phyloP scores from a whole-genome alignment of 1,140 invertebrate genomes.

The Lamellibrachia luymesi region DNA sequence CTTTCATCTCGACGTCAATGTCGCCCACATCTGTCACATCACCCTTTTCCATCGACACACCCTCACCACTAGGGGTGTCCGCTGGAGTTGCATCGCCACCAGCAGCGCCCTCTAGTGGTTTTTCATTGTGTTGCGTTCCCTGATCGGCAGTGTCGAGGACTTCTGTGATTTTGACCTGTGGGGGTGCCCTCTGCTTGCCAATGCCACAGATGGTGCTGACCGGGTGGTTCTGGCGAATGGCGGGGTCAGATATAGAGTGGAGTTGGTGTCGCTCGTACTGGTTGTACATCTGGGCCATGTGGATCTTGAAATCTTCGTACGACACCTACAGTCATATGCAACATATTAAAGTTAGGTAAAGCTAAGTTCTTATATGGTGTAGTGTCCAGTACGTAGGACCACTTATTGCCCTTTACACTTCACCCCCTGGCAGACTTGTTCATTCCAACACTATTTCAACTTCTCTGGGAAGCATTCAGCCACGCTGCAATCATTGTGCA shows the following conservation, averaged over 20 bases:
- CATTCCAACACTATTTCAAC: too few relatives aligned
- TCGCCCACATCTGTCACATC: not conserved
- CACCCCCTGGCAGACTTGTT: too few relatives aligned
- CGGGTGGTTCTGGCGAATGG: slow-evolving; percentile 84
- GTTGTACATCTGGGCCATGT: slow-evolving; percentile 78
- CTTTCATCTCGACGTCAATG: slow-evolving; percentile 22
- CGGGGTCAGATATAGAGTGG: slow-evolving; percentile 91
- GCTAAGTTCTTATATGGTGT: too few relatives aligned
- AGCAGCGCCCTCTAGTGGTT: not conserved
- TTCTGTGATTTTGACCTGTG: slow-evolving; percentile 47
- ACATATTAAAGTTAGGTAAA: too few relatives aligned
- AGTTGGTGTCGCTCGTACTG: slow-evolving; percentile 90
- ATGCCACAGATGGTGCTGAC: slow-evolving; percentile 91
- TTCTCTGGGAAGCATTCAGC: too few relatives aligned
- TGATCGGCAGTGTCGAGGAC: slow-evolving; percentile 27
- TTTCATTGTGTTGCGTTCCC: slow-evolving; percentile 21
- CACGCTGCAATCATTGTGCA: too few relatives aligned
- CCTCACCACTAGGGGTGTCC: slow-evolving; percentile 23
- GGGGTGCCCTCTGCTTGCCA: slow-evolving; percentile 33
- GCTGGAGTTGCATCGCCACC: not conserved
- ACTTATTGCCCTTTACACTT: too few relatives aligned
- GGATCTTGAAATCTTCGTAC: slow-evolving; percentile 83
- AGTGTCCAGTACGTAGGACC: too few relatives aligned
- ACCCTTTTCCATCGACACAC: not conserved
- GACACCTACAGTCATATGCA: slow-evolving; percentile 68